Evolutionary conservation across 2,797 vertebrate genomes (phyloP), one percentile per base, ranked within the genome.

Genomic region (Esox masquinongy): DNA sequence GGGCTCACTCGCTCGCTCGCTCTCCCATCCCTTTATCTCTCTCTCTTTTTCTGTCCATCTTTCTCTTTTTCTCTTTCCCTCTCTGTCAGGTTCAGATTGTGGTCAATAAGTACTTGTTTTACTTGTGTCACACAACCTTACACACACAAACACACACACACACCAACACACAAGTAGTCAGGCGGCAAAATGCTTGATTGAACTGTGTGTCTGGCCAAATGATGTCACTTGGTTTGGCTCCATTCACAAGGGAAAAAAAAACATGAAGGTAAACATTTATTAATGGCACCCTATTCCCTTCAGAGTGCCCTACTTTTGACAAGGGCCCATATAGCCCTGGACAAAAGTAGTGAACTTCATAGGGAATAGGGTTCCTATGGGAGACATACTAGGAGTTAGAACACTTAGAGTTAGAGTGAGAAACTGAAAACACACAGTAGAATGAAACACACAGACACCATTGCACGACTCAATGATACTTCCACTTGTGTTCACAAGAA

Each of bases 371-470:
- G 2, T 22, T n/a, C 53, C 53, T 59, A 22, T 24, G n/a, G 53
- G 22, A 61, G 9, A 12, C 56, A 5, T 14, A 4, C 11, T 24
- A 24, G 53, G 53, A 56, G 56, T 24, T 24, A 19, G 56, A 61
- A 24, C 56, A 11, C 22, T 24, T n/a, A n/a, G n/a, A n/a, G 22
- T 59, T 9, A 14, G 56, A 3, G 11, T 26, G 22, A 61, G 22
- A 12, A 61, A 61, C 24, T 1, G 22, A 61, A 56, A n/a, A 59
- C 34, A 14, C 70, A 76, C 51, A 59, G 70, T 51, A n/a, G n/a
- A 36, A 17, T 49, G 11, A 70, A 53, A 53, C 34, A 66, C 47
- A 74, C 66, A 43, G 8, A 22, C 66, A 68, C 26, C n/a, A 63
- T 63, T 63, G 29, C 9, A 64, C 61, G 14, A 26, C 26, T 64